A percentile compares a stretch with the other conserved stretches of the same genome.
phyloP scores from a whole-genome alignment of 2,113 vertebrate species.

The Megaceryle torquata region DNA sequence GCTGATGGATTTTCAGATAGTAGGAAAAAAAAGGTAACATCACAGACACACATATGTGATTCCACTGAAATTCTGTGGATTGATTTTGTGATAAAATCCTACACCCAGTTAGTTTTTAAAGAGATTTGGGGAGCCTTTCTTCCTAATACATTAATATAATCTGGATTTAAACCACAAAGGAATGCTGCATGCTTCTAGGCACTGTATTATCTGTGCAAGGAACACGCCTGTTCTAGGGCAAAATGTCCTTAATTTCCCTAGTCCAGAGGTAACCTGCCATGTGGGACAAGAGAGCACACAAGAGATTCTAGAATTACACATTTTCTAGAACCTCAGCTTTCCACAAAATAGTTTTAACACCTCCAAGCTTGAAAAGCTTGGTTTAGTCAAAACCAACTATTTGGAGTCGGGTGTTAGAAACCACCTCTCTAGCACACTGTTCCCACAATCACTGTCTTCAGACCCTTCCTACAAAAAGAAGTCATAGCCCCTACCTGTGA shows the following conservation, averaged over 20 bases:
- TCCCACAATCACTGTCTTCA: not conserved
- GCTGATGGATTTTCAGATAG: not conserved
- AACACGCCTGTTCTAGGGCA: not conserved
- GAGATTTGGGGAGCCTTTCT: not conserved
- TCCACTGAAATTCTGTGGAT: not conserved
- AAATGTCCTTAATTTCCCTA: not conserved
- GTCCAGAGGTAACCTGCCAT: not conserved
- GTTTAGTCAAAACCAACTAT: not conserved
- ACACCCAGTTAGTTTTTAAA: not conserved
- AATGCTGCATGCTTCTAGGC: not conserved
- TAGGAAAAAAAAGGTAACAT: fast-evolving
- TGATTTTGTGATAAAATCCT: not conserved
- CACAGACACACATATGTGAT: fast-evolving
- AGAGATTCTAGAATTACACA: not conserved
- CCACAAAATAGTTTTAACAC: not conserved
- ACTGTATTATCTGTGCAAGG: not conserved
- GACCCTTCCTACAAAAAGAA: not conserved
- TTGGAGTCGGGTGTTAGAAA: not conserved
- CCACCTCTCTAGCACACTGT: not conserved
- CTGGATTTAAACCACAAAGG: not conserved
- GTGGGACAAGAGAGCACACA: not conserved
- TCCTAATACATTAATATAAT: not conserved
- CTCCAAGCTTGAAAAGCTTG: not conserved
- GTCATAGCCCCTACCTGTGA: constrained; percentile 79
- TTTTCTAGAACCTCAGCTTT: not conserved